Percentiles rank a stretch among this genome's conserved stretches.
Conservation (phyloP, 1,140 invertebrate genomes). For the Augochlora pura region DNA sequence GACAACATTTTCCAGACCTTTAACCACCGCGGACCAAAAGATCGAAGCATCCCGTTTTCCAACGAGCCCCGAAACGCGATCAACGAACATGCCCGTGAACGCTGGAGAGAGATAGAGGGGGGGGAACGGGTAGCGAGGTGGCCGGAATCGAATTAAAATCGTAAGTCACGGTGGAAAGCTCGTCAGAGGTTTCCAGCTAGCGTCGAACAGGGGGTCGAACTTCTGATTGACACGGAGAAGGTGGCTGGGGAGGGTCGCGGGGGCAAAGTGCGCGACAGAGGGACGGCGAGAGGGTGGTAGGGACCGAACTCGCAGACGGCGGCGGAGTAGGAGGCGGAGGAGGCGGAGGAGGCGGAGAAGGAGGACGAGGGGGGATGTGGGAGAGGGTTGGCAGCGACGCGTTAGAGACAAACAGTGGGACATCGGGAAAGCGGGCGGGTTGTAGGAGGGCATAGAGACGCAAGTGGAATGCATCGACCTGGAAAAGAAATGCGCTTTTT, state of each 20-base stretch:
- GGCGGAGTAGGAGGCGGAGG: no score
- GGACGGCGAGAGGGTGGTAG: slow-evolving; percentile 1
- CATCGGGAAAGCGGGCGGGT: background rate
- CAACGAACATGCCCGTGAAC: no score
- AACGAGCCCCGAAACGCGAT: no score
- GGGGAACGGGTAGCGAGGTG: background rate
- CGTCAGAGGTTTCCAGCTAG: background rate
- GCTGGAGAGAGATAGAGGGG: no score
- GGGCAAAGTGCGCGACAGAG: background rate
- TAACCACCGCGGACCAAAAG: no score
- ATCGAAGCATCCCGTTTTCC: no score
- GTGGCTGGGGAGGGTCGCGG: background rate
- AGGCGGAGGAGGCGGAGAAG: no score
- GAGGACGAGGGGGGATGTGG: no score
- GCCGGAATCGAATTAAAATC: slow-evolving; percentile 12
- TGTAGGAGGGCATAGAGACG: slow-evolving; percentile 7
- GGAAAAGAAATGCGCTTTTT: slow-evolving; percentile 35
- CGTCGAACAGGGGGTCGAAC: slow-evolving; percentile 13
- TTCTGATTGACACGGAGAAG: slow-evolving; percentile 11
- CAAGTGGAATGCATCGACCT: slow-evolving; percentile 42
- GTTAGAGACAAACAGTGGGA: background rate
- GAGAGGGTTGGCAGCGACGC: background rate
- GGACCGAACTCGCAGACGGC: background rate
- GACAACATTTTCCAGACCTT: no score
- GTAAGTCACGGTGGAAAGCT: background rate